Base-by-base conservation (phyloP, 2,797 vertebrate genomes). In the Aldrovandia affinis region DNA sequence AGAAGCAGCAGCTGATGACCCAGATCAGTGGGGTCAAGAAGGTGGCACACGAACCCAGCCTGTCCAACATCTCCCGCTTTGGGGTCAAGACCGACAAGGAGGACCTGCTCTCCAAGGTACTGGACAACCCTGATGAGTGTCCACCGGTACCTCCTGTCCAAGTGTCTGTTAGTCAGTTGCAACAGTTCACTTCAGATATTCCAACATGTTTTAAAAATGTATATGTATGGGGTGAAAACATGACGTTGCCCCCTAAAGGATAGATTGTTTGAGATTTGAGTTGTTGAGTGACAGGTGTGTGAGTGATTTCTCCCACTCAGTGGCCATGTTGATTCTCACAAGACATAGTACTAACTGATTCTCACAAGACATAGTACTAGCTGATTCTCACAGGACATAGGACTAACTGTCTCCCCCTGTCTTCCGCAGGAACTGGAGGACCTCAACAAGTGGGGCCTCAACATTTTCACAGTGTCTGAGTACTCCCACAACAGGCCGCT, bases 21-120 rank as follows among this genome's bases (percentile, higher is more conserved):
- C 98, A 99, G 94, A 99, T 99, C 91, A 99, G 98, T 0, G 98
- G 98, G 5, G 98, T 99, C 85, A 99, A 98, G 92, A 99, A 99
- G 92, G 92, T 99, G 70, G 97, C 97, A 89, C 98, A 99, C 0
- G 98, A 97, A 20, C 97, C 98, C 0, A 98, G 96, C 85, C 92
- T 99, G 10, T 97, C 97, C 86, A 96, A 96, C 93, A 97, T 99
- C 90, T 96, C 97, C 0, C 96, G 98, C 39, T 99, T 99, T 0
- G 98, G 98, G 0, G 98, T 99, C 89, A 98, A 97, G 91, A 99
- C 98, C 0, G 98, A 99, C 80, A 97, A 97, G 83, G 98, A 99
- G 91, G 98, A 99, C 86, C 93, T 97, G 86, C 94, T 99, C 89
- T 97, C 98, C 83, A 99, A 98, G 95, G 97, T 96, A 86, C 0